These are phyloP conservation scores for Sebastes steindachneri DNA, from an alignment of 2,797 vertebrate genomes.

Conservation along the genomic window DNA sequence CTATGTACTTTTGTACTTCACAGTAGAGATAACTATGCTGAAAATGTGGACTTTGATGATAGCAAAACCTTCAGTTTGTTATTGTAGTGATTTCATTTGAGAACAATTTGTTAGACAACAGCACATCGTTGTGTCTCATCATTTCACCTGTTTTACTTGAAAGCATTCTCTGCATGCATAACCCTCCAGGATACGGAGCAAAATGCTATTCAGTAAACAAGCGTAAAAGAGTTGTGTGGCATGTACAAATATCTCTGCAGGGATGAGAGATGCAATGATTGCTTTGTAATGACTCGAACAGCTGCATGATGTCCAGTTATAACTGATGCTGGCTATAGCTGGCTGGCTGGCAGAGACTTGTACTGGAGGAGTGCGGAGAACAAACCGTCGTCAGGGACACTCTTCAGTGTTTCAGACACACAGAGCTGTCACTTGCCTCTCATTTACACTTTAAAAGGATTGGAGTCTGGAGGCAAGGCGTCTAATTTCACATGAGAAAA, in stretches of 20 bases:
- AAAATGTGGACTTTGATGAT: not conserved
- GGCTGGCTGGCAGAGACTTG: slow-evolving; percentile 35
- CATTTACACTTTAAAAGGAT: slow-evolving; percentile 63
- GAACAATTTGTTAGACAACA: not conserved
- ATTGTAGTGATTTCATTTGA: not conserved
- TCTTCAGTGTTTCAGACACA: slow-evolving; percentile 34
- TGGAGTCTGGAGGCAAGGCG: slow-evolving; percentile 36
- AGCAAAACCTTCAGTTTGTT: not conserved
- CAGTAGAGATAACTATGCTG: not conserved
- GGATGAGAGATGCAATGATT: slow-evolving; percentile 38
- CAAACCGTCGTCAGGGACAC: slow-evolving; percentile 47
- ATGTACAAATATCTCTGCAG: slow-evolving; percentile 21
- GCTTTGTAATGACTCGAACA: slow-evolving; percentile 54
- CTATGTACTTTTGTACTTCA: not conserved
- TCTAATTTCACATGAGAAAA: slow-evolving; percentile 57
- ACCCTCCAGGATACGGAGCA: not conserved
- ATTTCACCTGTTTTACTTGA: not conserved
- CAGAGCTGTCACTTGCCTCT: slow-evolving; percentile 48
- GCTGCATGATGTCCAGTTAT: slow-evolving; percentile 48
- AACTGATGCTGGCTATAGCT: slow-evolving; percentile 49
- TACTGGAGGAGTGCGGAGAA: slow-evolving; percentile 47
- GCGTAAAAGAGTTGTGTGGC: not conserved
- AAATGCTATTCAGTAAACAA: slow-evolving; percentile 1
- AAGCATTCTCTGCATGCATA: not conserved
- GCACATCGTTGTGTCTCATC: not conserved